These are phyloP conservation scores for Ptycholaimellus sp. DNA, from an alignment of 2,888 invertebrate genomes.

Conservation along the genomic window DNA sequence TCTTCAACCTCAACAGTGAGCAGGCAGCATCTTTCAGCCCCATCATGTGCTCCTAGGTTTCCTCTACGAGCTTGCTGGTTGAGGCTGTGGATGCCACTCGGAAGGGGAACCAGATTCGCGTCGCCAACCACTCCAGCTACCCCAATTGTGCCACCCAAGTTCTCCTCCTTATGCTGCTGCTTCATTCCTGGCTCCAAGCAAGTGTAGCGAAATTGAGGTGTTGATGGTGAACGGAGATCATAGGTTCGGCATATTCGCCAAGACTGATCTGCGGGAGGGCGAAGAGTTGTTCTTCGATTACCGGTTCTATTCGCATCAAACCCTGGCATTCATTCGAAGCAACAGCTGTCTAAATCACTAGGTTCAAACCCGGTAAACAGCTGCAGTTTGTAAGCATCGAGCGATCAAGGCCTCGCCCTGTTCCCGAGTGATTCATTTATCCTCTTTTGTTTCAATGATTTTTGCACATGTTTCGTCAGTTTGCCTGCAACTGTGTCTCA, in stretches of 20 bases:
- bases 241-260: constrained; percentile 68
- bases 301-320: constrained; percentile 28
- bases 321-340: no score
- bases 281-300: constrained; percentile 98
- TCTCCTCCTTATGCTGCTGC: constrained; percentile 10
- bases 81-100: constrained; percentile 95
- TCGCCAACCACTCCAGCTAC: constrained; percentile 97
- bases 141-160: constrained; percentile 80
- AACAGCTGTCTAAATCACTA: no score
- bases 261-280: constrained; percentile 75
- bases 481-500: no score
- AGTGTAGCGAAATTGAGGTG: neutral
- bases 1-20: constrained; percentile 94
- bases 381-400: no score
- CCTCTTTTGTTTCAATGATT: no score
- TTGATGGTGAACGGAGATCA: constrained; percentile 38
- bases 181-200: neutral
- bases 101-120: constrained; percentile 97
- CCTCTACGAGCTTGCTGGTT: no score
- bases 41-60: neutral
- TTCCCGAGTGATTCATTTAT: no score
- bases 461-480: no score
- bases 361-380: no score
- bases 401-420: no score
- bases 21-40: constrained; percentile 10